Evolutionary conservation across 2,113 vertebrate genomes (phyloP), one percentile per base, ranked within the genome.

Genomic region (Tragulus kanchil): DNA sequence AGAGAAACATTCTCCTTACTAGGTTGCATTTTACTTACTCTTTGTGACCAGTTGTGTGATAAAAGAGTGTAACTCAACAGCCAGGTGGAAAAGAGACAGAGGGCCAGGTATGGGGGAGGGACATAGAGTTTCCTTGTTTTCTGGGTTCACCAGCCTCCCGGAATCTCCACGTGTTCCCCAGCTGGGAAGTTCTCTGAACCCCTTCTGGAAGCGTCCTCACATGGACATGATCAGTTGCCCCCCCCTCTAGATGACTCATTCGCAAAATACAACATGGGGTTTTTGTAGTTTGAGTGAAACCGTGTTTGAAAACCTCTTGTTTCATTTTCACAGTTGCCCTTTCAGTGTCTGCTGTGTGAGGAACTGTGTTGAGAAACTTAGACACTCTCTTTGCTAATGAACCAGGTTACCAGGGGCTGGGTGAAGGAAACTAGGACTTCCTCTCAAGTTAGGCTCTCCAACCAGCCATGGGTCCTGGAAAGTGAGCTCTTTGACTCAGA

Each of bases 401-500:
- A 9, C 23, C 6, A 16, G 26, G 36, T 36, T n/a, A 50, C 71
- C 5, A 36, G 36, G 10, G 19, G 19, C 3, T 4, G 50, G 2
- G 3, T 10, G 52, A 59, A 50, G 21, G 61, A 69, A 26, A 69
- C 9, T 21, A 36, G 48, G 28, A 13, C 48, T 45, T 73, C 16
- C 26, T 77, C 26, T 94, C 42, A 50, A 10, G 21, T 71, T 62
- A 62, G 31, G 14, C 17, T 50, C 36, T 83, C 15, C 26, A 19
- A 50, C 65, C 17, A 36, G 25, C 25, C 17, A 5, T 0, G 31
- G 7, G 8, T 94, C n/a, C 45, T 73, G 9, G 58, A 59, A 83
- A 84, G 48, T 65, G 15, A 91, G 52, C 25, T 82, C 19, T n/a
- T 94, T 79, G 50, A n/a, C 69, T 93, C 59, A 85, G 42, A 77